A percentile compares a stretch with the other conserved stretches of the same genome.
These are phyloP conservation scores for Matsumyia berberina DNA, from an alignment of 2,888 invertebrate species.

Conservation along the genomic window DNA sequence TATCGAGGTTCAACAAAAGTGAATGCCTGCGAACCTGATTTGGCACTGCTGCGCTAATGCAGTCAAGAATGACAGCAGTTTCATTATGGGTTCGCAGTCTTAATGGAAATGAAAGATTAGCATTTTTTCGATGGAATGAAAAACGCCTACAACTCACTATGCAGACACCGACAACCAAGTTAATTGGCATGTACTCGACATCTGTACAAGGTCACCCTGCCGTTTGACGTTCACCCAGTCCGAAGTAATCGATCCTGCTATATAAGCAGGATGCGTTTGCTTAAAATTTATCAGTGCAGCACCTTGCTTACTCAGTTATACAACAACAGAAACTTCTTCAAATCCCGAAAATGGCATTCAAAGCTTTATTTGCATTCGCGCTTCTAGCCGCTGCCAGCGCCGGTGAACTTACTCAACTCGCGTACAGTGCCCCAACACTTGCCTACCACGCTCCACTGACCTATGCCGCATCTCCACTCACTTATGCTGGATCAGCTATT, in stretches of 20 bases:
- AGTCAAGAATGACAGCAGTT: conserved; percentile 19
- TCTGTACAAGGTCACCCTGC: conserved; percentile 18
- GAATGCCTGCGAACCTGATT: conserved; percentile 21
- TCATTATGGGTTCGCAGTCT: neutral
- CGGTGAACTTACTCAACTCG: conserved; percentile 84
- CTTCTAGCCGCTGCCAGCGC: conserved; percentile 87
- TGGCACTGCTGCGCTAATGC: conserved; percentile 3
- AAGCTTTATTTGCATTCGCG: conserved; percentile 86
- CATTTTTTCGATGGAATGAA: conserved; percentile 11
- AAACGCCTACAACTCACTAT: conserved; percentile 20
- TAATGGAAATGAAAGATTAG: conserved; percentile 24
- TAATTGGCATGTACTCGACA: conserved; percentile 1
- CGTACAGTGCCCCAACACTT: conserved; percentile 41
- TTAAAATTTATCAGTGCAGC: conserved; percentile 47
- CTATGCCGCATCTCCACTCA: conserved; percentile 80
- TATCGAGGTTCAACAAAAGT: conserved; percentile 31
- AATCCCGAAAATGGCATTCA: conserved; percentile 76
- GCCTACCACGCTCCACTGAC: conserved; percentile 76
- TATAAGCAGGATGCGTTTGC: conserved; percentile 19
- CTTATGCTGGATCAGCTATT: conserved; percentile 79
- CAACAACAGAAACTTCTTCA: conserved; percentile 39
- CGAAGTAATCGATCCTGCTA: conserved; percentile 35
- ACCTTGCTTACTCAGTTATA: conserved; percentile 17
- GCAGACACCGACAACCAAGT: neutral
- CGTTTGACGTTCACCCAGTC: conserved; percentile 20